Percentiles rank a stretch among this genome's conserved stretches.
phyloP scores from a whole-genome alignment of 2,888 invertebrate species.

The Perithous albicinctus region DNA sequence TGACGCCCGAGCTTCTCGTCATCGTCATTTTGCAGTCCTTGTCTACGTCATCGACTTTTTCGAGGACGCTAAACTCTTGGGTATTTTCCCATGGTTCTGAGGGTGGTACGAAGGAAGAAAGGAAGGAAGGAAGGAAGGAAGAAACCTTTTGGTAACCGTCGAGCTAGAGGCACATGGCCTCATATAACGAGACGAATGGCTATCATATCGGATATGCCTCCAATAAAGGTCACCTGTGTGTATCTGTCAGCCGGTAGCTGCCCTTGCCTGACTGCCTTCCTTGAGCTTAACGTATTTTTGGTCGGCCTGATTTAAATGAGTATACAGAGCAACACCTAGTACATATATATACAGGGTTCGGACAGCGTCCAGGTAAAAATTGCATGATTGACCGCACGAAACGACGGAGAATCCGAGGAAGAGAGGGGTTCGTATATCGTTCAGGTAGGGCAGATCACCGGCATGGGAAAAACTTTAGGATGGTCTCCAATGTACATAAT shows the following conservation, averaged over 20 bases:
- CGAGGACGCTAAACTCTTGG: constrained; percentile 43
- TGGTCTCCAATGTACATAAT: constrained; percentile 19
- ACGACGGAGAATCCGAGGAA: constrained; percentile 21
- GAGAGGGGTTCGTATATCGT: constrained; percentile 57
- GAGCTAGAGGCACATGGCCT: constrained; percentile 4
- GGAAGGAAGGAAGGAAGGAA: constrained; percentile 16
- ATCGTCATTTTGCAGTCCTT: constrained; percentile 12
- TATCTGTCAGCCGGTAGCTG: constrained; percentile 34
- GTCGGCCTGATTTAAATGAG: constrained; percentile 83
- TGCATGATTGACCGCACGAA: constrained; percentile 66
- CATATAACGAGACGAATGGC: constrained; percentile 49
- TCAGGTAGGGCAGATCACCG: constrained; percentile 66
- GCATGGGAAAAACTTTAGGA: constrained; percentile 67
- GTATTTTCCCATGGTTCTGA: constrained; percentile 68
- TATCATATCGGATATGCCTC: constrained; percentile 42
- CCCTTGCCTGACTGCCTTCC: neutral
- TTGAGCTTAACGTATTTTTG: constrained; percentile 79
- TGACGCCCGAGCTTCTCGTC: constrained; percentile 30
- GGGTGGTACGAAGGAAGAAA: constrained; percentile 38
- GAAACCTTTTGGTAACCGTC: constrained; percentile 67
- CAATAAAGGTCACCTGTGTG: constrained; percentile 72
- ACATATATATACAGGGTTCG: constrained; percentile 58
- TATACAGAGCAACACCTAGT: neutral
- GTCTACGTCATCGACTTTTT: constrained; percentile 36
- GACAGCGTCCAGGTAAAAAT: constrained; percentile 77